Conservation (phyloP, 2,888 invertebrate species). For the Drosophila robusta region DNA sequence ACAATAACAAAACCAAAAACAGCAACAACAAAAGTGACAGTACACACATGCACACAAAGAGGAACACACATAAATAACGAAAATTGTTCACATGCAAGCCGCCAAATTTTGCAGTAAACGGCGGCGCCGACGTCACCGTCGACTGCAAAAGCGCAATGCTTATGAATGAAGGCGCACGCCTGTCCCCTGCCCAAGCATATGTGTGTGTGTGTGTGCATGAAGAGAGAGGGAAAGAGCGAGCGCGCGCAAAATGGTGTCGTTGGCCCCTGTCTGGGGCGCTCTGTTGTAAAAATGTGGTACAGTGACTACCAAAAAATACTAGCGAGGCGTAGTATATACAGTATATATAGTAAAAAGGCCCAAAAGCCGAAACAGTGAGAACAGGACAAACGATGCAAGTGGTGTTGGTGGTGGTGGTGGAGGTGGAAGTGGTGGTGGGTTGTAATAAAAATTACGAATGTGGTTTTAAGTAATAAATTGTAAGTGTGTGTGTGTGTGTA, state of each 20-base stretch:
- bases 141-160: conserved; percentile 63
- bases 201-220: conserved; percentile 9
- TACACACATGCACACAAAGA: conserved; percentile 17
- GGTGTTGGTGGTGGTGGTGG: conserved; percentile 5
- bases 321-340: conserved; percentile 52
- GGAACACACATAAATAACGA: conserved; percentile 11
- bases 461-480: conserved; percentile 67
- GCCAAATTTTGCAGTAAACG: conserved; percentile 58
- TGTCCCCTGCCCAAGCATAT: conserved; percentile 29
- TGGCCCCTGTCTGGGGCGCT: conserved; percentile 71
- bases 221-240: conserved; percentile 25
- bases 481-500: conserved; percentile 13
- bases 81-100: conserved; percentile 56
- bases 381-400: conserved; percentile 44
- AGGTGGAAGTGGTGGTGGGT: conserved; percentile 21
- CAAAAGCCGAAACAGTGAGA: conserved; percentile 35
- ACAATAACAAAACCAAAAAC: conserved; percentile 43
- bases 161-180: conserved; percentile 71
- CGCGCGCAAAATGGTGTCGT: conserved; percentile 68
- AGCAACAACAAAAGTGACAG: conserved; percentile 35
- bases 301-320: conserved; percentile 79
- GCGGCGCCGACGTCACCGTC: conserved; percentile 27
- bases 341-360: conserved; percentile 54
- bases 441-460: conserved; percentile 69
- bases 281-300: conserved; percentile 73